Percentiles rank a stretch among this genome's conserved stretches.
Evolutionary conservation across 2,113 vertebrate species (phyloP).

Genomic region (mouse (Mus musculus)): GRCm39 chr6:3325501-3326000

Average conservation of each 20-base stretch:
- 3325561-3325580: constrained; percentile 14
- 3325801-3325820: not conserved
- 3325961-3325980: not conserved
- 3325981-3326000: not conserved
- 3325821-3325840: not conserved
- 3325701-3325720: not conserved
- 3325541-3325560: not conserved
- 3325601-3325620: constrained; percentile 10
- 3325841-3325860: not conserved
- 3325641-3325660: not conserved
- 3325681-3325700: constrained; percentile 9
- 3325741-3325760: not conserved
- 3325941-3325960: not conserved
- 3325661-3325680: not conserved
- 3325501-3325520: not conserved
- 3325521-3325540: not conserved
- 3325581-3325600: not conserved
- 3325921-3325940: not conserved
- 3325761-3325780: not conserved
- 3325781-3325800: not conserved
- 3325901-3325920: not conserved
- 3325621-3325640: not conserved
- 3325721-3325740: not conserved
- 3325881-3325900: not conserved
- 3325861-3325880: not conserved